Conservation (phyloP, 1,140 invertebrate genomes). For the Pogonognathellus flavescens region DNA sequence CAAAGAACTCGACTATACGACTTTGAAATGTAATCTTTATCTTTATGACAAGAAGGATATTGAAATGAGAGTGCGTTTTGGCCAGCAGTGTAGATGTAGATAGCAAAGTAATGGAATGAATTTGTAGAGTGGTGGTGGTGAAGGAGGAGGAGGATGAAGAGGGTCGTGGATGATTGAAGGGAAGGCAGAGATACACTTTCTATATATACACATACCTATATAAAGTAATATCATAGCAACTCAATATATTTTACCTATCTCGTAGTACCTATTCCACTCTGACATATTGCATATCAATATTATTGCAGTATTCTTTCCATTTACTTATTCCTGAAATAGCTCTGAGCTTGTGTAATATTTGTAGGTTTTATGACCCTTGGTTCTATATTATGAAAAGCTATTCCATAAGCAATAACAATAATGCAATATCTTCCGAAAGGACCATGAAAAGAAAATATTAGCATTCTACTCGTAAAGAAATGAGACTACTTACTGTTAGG, state of each 20-base stretch:
- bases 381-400: conserved; percentile 7
- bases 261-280: too few species aligned
- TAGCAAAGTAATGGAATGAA: conserved; percentile 19
- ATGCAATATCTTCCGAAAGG: not conserved
- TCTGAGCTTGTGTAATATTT: too few species aligned
- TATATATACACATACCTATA: too few species aligned
- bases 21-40: conserved; percentile 24
- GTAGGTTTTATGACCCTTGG: not conserved
- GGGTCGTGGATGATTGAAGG: too few species aligned
- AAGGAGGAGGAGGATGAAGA: too few species aligned
- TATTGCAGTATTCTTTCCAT: too few species aligned
- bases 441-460: conserved; percentile 23
- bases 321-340: too few species aligned
- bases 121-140: not conserved
- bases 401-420: not conserved
- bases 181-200: too few species aligned
- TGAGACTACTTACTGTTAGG: too few species aligned
- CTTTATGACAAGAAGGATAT: conserved; percentile 7
- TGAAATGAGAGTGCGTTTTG: conserved; percentile 9
- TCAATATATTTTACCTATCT: too few species aligned
- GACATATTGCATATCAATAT: too few species aligned
- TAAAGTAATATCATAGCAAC: too few species aligned
- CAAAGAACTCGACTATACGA: not conserved
- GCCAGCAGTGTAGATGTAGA: conserved; percentile 1
- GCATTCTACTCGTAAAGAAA: conserved; percentile 10